Evolutionary conservation across 2,888 invertebrate species (phyloP), one percentile per base, ranked within the genome.

Genomic region (Galeruca laticollis): DNA sequence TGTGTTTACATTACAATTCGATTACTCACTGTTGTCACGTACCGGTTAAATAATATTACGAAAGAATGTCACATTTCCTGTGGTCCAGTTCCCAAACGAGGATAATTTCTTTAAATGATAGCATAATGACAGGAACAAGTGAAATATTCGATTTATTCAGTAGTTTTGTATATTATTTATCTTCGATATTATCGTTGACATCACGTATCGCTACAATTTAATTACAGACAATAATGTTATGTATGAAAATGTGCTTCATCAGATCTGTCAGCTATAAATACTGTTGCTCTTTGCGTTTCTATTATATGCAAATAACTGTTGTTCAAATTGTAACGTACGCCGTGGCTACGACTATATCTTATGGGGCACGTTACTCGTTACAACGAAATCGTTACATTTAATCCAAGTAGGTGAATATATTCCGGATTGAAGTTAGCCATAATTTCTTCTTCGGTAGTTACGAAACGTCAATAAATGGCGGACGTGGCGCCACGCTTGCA

Each of bases 291-390:
- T 26, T 54, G 77, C 79, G 79, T 80, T 79, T 80, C 83, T 81
- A 83, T 83, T 83, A 83, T 83, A 83, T 83, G 83, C 83, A 83
- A 83, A 83, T 83, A 80, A 77, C 78, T 78, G 79, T 76, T 79
- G 81, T 79, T 81, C 79, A 78, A 80, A 80, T 77, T 78, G 78
- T 79, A 79, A 79, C 77, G 76, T 78, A 80, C 77, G 76, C 72
- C 68, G 74, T 72, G 60, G 72, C 60, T 67, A 64, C 76, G 76
- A 70, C 76, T 73, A 73, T 78, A 75, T 72, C 77, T 81, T 78
- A 76, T 73, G 71, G 60, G 66, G 61, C 69, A 70, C 65, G 63
- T 68, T 69, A 63, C 74, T 72, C 69, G 31, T 61, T 65, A 74
- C 74, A 74, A 72, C 68, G 73, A 69, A 73, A 71, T 73, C 69